Percentiles rank a stretch among this genome's conserved stretches.
Conservation (phyloP, 2,888 invertebrate species). For the Aricia artaxerxes region DNA sequence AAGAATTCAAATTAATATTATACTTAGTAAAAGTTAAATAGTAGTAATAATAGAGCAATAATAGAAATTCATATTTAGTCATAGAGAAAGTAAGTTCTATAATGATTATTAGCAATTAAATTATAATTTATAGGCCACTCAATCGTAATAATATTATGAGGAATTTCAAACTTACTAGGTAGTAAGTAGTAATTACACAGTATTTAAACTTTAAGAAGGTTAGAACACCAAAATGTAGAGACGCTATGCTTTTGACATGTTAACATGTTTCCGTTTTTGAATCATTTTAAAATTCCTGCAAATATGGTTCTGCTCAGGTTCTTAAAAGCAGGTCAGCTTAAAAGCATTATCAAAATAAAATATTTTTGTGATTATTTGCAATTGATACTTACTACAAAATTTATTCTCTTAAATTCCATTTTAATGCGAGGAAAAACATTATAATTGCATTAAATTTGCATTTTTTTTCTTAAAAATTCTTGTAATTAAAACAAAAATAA, state of each 20-base stretch:
- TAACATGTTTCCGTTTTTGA: neutral
- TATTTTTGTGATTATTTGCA: neutral
- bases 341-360: neutral
- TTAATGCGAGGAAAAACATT: neutral
- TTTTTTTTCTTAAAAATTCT: neutral
- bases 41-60: neutral
- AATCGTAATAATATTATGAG: too few relatives aligned
- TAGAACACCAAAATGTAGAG: neutral
- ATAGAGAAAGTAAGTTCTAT: neutral
- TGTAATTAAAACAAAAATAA: neutral
- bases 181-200: too few relatives aligned
- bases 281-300: neutral
- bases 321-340: neutral
- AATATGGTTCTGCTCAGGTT: neutral
- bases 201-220: too few relatives aligned
- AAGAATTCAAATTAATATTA: neutral
- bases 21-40: neutral
- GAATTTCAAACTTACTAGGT: too few relatives aligned
- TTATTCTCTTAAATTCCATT: neutral
- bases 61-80: neutral
- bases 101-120: neutral
- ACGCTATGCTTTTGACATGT: neutral
- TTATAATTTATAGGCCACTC: too few relatives aligned
- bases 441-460: conserved; percentile 1
- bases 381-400: neutral